Percentiles rank a stretch among this genome's conserved stretches.
These are phyloP conservation scores for Tachyglossus aculeatus DNA, from an alignment of 2,797 vertebrate species.

Conservation along the genomic window DNA sequence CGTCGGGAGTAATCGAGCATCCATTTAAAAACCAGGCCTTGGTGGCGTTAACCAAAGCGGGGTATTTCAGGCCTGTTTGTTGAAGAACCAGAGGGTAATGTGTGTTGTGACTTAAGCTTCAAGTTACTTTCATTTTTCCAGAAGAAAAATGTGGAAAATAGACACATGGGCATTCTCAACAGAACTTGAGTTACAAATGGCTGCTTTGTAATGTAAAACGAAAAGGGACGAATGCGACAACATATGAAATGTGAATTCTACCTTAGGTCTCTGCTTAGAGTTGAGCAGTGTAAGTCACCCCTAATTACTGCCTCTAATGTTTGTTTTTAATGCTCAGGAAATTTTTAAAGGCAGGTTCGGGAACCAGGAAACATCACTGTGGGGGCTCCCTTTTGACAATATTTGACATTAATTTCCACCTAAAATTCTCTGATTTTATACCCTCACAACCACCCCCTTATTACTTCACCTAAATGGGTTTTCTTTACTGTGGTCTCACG, in stretches of 20 bases:
- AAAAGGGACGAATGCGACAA: neutral
- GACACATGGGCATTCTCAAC: neutral
- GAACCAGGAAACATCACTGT: neutral
- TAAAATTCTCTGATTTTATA: neutral
- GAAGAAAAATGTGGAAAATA: neutral
- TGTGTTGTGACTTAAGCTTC: neutral
- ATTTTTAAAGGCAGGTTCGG: neutral
- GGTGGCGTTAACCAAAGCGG: neutral
- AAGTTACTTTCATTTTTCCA: constrained; percentile 17
- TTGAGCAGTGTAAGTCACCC: neutral
- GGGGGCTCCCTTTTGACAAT: neutral
- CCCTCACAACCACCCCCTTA: neutral
- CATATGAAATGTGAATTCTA: neutral
- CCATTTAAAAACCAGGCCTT: neutral
- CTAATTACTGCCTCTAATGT: neutral
- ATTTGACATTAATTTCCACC: neutral
- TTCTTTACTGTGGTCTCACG: neutral
- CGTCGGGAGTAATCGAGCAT: constrained; percentile 4
- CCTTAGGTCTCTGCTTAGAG: neutral
- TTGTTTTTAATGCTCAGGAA: neutral
- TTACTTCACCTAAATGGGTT: neutral
- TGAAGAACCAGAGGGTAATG: neutral
- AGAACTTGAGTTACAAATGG: neutral
- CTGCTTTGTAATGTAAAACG: neutral
- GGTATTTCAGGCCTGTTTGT: neutral